A percentile compares a stretch with the other conserved stretches of the same genome.
These are phyloP conservation scores for Dasysyrphus albostriatus DNA, from an alignment of 2,888 invertebrate species.

Conservation along the genomic window DNA sequence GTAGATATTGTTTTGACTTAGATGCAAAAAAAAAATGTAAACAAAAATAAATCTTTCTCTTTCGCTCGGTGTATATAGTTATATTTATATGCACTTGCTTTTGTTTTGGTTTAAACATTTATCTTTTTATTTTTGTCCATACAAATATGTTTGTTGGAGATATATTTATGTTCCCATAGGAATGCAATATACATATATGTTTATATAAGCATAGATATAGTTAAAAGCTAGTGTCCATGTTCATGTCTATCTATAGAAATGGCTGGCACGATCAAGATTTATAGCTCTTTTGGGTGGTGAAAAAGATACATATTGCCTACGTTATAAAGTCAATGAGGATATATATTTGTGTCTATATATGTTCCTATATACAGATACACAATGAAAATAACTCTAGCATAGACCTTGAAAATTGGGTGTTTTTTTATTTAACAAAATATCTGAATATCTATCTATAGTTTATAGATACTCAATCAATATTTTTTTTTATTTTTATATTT, in stretches of 20 bases:
- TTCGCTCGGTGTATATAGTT: not conserved
- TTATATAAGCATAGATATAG: not conserved
- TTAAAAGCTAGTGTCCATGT: slow-evolving; percentile 30
- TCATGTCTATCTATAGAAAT: slow-evolving; percentile 21
- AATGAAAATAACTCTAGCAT: slow-evolving; percentile 6
- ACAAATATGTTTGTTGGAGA: slow-evolving; percentile 3
- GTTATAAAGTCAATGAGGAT: slow-evolving; percentile 1
- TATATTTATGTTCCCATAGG: slow-evolving; percentile 28
- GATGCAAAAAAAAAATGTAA: slow-evolving; percentile 54
- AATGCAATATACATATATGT: slow-evolving; percentile 16
- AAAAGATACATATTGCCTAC: not conserved
- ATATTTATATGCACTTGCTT: slow-evolving; percentile 58
- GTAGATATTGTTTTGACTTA: slow-evolving; percentile 32
- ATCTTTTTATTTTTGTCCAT: slow-evolving; percentile 30
- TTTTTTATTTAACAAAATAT: not conserved
- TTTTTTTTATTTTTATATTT: not conserved
- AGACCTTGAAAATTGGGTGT: slow-evolving; percentile 42
- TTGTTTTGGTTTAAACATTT: slow-evolving; percentile 56
- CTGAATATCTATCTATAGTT: not conserved
- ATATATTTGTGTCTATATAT: slow-evolving; percentile 3
- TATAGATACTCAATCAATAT: slow-evolving; percentile 17
- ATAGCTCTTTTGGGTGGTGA: slow-evolving; percentile 44
- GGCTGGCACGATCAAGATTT: slow-evolving; percentile 59
- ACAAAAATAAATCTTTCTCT: slow-evolving; percentile 48
- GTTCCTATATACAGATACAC: not conserved